Conservation (phyloP, 2,797 vertebrate species). For the Sebastes elongatus region DNA sequence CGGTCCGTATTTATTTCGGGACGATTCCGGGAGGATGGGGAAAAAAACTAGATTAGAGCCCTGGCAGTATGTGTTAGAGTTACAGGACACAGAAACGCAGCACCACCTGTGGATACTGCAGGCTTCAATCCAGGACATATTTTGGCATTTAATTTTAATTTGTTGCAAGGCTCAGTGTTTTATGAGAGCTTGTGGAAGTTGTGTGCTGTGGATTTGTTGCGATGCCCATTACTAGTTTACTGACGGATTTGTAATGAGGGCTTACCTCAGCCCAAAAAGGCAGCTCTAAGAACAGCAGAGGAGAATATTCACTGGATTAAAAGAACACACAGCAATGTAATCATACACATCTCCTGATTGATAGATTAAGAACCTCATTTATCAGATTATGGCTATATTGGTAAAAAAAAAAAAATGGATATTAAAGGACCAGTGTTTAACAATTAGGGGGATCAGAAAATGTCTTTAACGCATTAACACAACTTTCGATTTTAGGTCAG, state of each 20-base stretch:
- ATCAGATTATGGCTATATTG: neutral
- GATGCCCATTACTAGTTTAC: neutral
- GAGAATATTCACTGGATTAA: neutral
- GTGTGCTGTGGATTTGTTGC: neutral
- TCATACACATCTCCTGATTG: neutral
- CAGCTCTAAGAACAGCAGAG: neutral
- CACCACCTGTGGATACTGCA: constrained; percentile 34
- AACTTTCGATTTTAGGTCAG: too few relatives aligned
- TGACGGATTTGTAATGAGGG: neutral
- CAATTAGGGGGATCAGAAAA: too few relatives aligned
- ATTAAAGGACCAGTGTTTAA: too few relatives aligned
- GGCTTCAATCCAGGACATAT: neutral
- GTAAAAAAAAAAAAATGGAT: too few relatives aligned
- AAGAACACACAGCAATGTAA: neutral
- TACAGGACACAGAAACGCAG: constrained; percentile 26
- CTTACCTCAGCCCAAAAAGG: neutral
- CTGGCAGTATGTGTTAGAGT: neutral
- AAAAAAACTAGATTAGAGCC: too few relatives aligned
- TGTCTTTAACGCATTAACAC: too few relatives aligned
- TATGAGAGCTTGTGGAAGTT: neutral
- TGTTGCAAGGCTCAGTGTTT: neutral
- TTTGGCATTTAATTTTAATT: neutral
- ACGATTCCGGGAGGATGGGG: too few relatives aligned
- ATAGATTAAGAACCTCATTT: neutral
- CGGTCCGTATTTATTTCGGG: too few relatives aligned